Percentiles rank a stretch among this genome's conserved stretches.
Evolutionary conservation across 1,140 invertebrate genomes (phyloP).

Genomic region (Drosophila kanapiae): DNA sequence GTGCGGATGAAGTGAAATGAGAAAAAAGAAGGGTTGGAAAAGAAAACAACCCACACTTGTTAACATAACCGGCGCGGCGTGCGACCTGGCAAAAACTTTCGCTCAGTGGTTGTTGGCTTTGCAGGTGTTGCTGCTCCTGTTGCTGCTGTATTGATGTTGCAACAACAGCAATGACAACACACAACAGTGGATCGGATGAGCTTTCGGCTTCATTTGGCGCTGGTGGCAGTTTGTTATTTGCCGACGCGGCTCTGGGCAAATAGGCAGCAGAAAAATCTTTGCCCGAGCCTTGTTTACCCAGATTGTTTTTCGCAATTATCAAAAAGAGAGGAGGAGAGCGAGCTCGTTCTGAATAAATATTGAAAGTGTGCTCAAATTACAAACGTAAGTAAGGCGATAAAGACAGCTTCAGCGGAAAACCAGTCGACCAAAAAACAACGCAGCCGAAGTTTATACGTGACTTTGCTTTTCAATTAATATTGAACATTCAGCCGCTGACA

Average conservation of each 20-base stretch:
- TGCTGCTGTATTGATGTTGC: slow-evolving; percentile 16
- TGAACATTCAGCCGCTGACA: slow-evolving; percentile 40
- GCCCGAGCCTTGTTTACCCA: slow-evolving; percentile 48
- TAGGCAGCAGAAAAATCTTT: slow-evolving; percentile 32
- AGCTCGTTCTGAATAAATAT: slow-evolving; percentile 62
- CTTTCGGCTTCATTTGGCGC: not conserved
- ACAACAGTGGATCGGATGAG: slow-evolving; percentile 1
- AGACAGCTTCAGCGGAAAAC: slow-evolving; percentile 44
- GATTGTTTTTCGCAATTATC: slow-evolving; percentile 63
- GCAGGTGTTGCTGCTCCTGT: slow-evolving; percentile 19
- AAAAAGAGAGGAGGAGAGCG: slow-evolving; percentile 34
- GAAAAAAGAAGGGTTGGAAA: slow-evolving; percentile 2
- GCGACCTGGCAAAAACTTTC: slow-evolving; percentile 60
- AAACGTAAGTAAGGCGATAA: slow-evolving; percentile 60
- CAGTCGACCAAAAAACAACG: slow-evolving; percentile 51
- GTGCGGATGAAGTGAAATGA: slow-evolving; percentile 32
- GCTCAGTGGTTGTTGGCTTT: slow-evolving; percentile 34
- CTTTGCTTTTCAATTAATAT: slow-evolving; percentile 36
- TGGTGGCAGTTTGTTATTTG: slow-evolving; percentile 37
- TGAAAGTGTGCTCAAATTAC: slow-evolving; percentile 76
- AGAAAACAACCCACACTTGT: slow-evolving; percentile 58
- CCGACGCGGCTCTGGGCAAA: slow-evolving; percentile 23
- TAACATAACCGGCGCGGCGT: slow-evolving; percentile 47
- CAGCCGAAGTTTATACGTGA: slow-evolving; percentile 39
- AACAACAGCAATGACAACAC: not conserved